Conservation (phyloP, 2,113 vertebrate species). For the Prinia subflava region DNA sequence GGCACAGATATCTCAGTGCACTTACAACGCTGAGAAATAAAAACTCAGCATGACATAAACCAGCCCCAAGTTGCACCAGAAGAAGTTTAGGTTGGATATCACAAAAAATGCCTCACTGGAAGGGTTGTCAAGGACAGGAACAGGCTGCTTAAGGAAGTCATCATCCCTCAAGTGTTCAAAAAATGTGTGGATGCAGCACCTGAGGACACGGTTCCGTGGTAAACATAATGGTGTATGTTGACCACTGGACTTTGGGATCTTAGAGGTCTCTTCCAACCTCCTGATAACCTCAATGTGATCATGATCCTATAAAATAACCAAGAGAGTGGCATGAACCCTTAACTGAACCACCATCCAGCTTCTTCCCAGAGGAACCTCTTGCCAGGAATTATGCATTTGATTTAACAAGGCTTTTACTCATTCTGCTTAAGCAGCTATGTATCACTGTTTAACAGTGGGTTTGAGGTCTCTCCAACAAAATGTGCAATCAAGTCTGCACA, state of each 20-base stretch:
- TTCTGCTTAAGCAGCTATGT: not conserved
- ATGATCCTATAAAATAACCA: not conserved
- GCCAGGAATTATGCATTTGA: not conserved
- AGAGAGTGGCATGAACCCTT: not conserved
- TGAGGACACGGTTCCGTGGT: not conserved
- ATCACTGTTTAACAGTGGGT: not conserved
- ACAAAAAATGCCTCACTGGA: not conserved
- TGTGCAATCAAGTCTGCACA: not conserved
- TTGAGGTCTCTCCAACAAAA: not conserved
- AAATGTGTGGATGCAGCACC: not conserved
- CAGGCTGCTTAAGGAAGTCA: not conserved
- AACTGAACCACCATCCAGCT: not conserved
- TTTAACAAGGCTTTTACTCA: not conserved
- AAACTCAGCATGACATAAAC: not conserved
- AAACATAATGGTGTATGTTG: not conserved
- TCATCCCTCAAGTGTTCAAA: not conserved
- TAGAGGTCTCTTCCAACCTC: not conserved
- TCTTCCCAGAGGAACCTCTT: not conserved
- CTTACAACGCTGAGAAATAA: not conserved
- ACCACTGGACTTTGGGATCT: not conserved
- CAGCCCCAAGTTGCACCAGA: not conserved
- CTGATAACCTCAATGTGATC: not conserved
- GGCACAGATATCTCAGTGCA: fast-evolving
- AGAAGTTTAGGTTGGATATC: too few species aligned
- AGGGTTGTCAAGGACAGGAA: not conserved